These are phyloP conservation scores for Epizoanthus fatuus DNA, from an alignment of 92 coral and sea anemone species.

Conservation along the genomic window DNA sequence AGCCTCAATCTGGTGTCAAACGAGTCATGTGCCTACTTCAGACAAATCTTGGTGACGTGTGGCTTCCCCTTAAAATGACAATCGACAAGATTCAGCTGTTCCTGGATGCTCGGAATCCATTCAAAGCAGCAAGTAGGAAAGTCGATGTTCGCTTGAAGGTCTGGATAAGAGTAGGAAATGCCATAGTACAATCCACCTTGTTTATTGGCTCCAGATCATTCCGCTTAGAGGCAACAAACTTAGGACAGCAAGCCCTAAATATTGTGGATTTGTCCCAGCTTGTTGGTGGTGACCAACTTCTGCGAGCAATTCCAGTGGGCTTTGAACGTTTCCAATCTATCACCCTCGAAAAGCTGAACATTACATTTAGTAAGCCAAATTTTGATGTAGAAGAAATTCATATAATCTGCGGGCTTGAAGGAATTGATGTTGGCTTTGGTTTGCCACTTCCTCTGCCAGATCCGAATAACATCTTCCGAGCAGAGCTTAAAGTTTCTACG, in stretches of 20 bases:
- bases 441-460: conserved; percentile 68
- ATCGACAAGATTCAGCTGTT: conserved; percentile 38
- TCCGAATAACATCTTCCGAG: conserved; percentile 49
- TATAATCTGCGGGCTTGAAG: conserved; percentile 56
- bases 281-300: conserved; percentile 60
- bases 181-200: conserved; percentile 47
- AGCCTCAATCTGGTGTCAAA: conserved; percentile 40
- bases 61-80: conserved; percentile 56
- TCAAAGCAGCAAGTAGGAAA: conserved; percentile 9
- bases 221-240: conserved; percentile 32
- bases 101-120: conserved; percentile 42
- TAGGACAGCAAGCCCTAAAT: conserved; percentile 45
- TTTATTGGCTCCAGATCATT: conserved; percentile 5
- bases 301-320: conserved; percentile 47
- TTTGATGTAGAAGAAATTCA: conserved; percentile 53
- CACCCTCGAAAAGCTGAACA: conserved; percentile 45
- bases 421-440: conserved; percentile 67
- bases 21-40: conserved; percentile 51
- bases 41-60: conserved; percentile 47
- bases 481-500: conserved; percentile 51
- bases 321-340: conserved; percentile 49
- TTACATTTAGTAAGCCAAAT: conserved; percentile 52
- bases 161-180: conserved; percentile 51
- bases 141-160: conserved; percentile 22
- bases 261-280: conserved; percentile 52